These are phyloP conservation scores for Crocidura indochinensis DNA, from an alignment of 2,797 vertebrate genomes.

Conservation along the genomic window DNA sequence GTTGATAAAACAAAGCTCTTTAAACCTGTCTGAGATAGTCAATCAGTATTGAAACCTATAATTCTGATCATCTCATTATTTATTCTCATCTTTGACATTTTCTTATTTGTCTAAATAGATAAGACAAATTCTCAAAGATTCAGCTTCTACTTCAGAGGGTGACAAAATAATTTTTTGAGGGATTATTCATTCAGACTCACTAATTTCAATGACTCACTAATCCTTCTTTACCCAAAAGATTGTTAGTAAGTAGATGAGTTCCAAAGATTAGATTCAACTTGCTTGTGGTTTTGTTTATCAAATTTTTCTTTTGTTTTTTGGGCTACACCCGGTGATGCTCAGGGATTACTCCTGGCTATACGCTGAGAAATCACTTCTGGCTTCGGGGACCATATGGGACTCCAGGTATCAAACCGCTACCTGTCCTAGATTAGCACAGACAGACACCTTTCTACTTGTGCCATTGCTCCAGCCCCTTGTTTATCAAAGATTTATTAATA, in stretches of 20 bases:
- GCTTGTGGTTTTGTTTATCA: slow-evolving; percentile 38
- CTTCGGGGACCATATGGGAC: too few relatives aligned
- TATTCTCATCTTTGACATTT: not conserved
- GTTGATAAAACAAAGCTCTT: slow-evolving; percentile 50
- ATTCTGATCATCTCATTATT: not conserved
- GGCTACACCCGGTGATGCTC: too few relatives aligned
- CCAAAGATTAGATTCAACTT: slow-evolving; percentile 22
- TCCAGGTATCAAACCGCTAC: too few relatives aligned
- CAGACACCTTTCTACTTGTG: too few relatives aligned
- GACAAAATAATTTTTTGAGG: slow-evolving; percentile 45
- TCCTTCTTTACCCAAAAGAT: not conserved
- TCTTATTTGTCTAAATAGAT: slow-evolving; percentile 31
- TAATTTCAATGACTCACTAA: not conserved
- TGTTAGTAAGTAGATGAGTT: not conserved
- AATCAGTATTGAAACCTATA: slow-evolving; percentile 41
- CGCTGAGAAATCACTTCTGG: too few relatives aligned
- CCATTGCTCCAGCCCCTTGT: too few relatives aligned
- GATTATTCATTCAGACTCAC: not conserved
- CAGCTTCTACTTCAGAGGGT: slow-evolving; percentile 55
- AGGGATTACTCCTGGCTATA: too few relatives aligned
- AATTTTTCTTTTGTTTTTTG: not conserved
- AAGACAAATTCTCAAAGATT: slow-evolving; percentile 62
- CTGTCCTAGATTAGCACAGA: too few relatives aligned
- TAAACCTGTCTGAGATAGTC: not conserved
- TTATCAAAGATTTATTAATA: not conserved